A percentile compares a stretch with the other conserved stretches of the same genome.
These are phyloP conservation scores for Noctua comes DNA, from an alignment of 2,888 invertebrate species.

Conservation along the genomic window DNA sequence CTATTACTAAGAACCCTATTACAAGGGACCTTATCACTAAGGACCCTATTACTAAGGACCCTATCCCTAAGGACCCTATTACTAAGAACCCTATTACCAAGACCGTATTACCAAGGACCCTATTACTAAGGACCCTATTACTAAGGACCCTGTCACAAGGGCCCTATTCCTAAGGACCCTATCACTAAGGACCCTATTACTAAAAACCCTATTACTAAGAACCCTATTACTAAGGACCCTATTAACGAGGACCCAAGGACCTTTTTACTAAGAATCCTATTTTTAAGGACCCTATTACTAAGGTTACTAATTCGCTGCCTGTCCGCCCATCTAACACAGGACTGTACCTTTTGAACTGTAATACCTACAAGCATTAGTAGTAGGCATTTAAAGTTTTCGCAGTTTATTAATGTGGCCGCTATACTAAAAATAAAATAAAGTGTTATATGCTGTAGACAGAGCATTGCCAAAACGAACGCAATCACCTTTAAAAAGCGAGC, in stretches of 20 bases:
- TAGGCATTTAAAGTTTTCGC: neutral
- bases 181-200: too few relatives aligned
- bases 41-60: neutral
- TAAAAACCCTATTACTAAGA: too few relatives aligned
- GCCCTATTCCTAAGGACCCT: too few relatives aligned
- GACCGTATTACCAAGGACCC: neutral
- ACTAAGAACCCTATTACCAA: neutral
- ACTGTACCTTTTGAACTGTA: neutral
- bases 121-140: neutral
- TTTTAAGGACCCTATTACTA: neutral
- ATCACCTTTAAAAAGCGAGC: neutral
- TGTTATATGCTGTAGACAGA: too few relatives aligned
- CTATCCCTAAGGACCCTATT: neutral
- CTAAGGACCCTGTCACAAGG: too few relatives aligned
- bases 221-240: neutral
- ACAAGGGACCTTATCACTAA: neutral
- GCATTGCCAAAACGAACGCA: neutral
- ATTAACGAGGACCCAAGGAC: neutral
- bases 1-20: neutral
- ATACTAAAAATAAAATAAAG: neutral
- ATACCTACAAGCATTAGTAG: too few relatives aligned
- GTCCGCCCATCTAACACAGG: neutral
- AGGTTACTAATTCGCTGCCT: neutral
- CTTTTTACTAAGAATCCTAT: neutral
- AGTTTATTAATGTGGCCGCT: neutral